phyloP scores from a whole-genome alignment of 2,888 invertebrate genomes.

The Clepsis dumicolana region DNA sequence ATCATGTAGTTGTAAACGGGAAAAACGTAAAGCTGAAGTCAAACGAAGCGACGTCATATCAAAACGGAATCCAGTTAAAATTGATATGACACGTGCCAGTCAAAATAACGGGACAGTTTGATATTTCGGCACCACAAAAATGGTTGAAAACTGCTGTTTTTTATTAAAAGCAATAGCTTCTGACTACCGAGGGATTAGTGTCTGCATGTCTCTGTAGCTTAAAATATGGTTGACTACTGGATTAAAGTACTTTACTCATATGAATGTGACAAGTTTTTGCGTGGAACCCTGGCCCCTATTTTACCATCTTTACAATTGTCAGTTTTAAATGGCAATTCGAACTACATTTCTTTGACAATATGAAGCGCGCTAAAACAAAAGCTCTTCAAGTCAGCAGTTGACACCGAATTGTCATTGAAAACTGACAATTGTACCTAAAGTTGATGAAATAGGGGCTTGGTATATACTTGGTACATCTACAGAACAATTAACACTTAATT shows the following conservation, averaged over 20 bases:
- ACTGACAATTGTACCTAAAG: too few species aligned
- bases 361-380: too few species aligned
- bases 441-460: too few species aligned
- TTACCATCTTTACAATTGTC: not conserved
- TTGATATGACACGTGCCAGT: not conserved
- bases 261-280: conserved; percentile 1
- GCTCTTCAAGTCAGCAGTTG: too few species aligned
- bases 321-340: too few species aligned
- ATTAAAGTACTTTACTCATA: not conserved
- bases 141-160: not conserved
- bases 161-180: not conserved
- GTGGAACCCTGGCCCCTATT: not conserved
- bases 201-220: not conserved
- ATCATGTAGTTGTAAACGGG: not conserved
- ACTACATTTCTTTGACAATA: too few species aligned
- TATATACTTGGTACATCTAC: too few species aligned
- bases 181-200: conserved; percentile 2
- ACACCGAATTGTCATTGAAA: too few species aligned
- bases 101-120: not conserved
- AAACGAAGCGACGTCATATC: not conserved
- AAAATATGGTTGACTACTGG: not conserved
- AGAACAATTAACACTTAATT: too few species aligned
- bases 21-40: not conserved
- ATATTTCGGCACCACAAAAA: conserved; percentile 1
- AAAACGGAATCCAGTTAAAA: not conserved